Percentiles rank a stretch among this genome's conserved stretches.
These are phyloP conservation scores for Coenonympha glycerion DNA, from an alignment of 2,888 invertebrate species.

Conservation along the genomic window DNA sequence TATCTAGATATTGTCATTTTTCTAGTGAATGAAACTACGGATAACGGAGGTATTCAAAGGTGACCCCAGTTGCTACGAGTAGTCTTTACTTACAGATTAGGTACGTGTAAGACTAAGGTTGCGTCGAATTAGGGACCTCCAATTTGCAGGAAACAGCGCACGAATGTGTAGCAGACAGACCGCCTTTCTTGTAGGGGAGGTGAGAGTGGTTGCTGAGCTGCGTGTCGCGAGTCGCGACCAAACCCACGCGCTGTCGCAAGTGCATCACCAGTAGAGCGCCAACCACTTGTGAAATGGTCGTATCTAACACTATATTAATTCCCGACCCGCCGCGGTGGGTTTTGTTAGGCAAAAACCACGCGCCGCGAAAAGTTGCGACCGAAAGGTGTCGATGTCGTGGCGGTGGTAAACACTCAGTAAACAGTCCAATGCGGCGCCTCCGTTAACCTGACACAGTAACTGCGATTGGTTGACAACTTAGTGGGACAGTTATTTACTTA, in stretches of 20 bases:
- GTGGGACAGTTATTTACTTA: constrained; percentile 34
- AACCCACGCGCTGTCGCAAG: constrained; percentile 55
- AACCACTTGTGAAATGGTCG: constrained; percentile 73
- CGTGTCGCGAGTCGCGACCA: too few species aligned
- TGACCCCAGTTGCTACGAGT: too few species aligned
- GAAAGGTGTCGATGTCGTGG: constrained; percentile 5
- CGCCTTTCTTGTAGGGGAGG: constrained; percentile 51
- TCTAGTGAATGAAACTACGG: too few species aligned
- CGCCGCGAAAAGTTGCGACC: constrained; percentile 34
- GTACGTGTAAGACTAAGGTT: too few species aligned
- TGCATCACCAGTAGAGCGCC: constrained; percentile 54
- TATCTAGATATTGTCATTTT: too few species aligned
- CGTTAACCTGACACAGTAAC: constrained; percentile 53
- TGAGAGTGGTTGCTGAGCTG: constrained; percentile 39
- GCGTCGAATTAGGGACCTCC: too few species aligned
- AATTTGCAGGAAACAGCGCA: too few species aligned
- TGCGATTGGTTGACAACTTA: constrained; percentile 35
- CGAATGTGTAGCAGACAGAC: too few species aligned
- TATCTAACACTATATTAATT: constrained; percentile 71
- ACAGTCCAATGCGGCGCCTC: constrained; percentile 37
- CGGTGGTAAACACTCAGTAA: too few species aligned
- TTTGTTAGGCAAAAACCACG: constrained; percentile 63
- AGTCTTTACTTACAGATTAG: too few species aligned
- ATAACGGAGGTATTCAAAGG: too few species aligned
- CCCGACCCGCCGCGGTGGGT: constrained; percentile 57